These are phyloP conservation scores for Euphonia xanthogaster DNA, from an alignment of 2,797 vertebrate genomes.

Conservation along the genomic window DNA sequence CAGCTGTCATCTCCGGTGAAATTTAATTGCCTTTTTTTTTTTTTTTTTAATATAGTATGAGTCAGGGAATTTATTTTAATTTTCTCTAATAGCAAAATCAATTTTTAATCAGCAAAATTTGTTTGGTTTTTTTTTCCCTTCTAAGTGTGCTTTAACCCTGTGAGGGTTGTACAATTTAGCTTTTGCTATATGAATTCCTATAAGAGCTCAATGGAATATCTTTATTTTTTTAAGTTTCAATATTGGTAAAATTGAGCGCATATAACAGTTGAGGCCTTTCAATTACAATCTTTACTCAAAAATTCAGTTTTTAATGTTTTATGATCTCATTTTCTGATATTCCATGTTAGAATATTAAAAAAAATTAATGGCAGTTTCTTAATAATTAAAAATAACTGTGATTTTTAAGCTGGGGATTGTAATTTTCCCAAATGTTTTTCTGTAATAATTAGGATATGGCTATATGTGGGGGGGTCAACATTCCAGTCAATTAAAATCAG, in stretches of 20 bases:
- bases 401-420: background rate
- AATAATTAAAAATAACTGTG: background rate
- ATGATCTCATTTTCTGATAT: background rate
- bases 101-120: background rate
- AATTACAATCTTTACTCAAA: background rate
- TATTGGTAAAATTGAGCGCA: background rate
- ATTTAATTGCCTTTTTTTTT: background rate
- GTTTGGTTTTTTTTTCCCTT: background rate
- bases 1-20: background rate
- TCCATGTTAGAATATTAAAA: background rate
- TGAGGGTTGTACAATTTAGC: background rate
- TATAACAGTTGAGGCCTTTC: background rate
- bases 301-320: background rate
- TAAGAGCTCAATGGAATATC: background rate
- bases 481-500: background rate
- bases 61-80: background rate
- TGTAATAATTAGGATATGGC: background rate
- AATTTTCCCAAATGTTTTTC: background rate
- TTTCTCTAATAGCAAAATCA: background rate
- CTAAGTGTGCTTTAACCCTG: background rate
- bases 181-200: background rate
- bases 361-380: background rate
- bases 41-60: background rate
- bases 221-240: background rate
- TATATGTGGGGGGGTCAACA: background rate